phyloP scores from a whole-genome alignment of 2,888 invertebrate species.

The Phengaris alcon region DNA sequence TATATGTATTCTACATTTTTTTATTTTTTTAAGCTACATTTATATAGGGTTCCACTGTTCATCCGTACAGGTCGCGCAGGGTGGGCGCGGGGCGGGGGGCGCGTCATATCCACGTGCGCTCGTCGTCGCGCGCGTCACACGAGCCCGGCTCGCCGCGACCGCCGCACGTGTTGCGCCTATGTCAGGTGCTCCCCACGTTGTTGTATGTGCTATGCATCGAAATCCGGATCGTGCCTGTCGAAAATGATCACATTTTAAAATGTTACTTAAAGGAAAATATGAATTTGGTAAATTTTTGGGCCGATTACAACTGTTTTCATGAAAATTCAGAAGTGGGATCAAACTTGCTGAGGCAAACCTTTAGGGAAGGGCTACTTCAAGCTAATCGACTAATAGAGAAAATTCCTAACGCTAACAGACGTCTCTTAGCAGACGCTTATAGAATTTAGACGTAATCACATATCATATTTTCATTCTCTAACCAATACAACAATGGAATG shows the following conservation, averaged over 20 bases:
- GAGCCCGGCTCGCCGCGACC: constrained; percentile 49
- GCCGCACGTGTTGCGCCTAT: constrained; percentile 57
- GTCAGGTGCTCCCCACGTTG: constrained; percentile 69
- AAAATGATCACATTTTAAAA: constrained; percentile 16
- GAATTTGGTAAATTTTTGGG: not conserved
- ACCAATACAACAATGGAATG: too few relatives aligned
- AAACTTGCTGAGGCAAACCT: not conserved
- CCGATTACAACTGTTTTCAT: not conserved
- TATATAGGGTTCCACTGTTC: constrained; percentile 32
- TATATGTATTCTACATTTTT: not conserved
- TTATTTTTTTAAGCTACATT: not conserved
- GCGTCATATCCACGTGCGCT: constrained; percentile 63
- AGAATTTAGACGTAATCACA: too few relatives aligned
- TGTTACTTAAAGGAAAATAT: too few relatives aligned
- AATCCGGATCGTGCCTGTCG: constrained; percentile 68
- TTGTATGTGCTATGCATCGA: constrained; percentile 76
- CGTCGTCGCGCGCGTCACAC: constrained; percentile 43
- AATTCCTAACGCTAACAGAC: too few relatives aligned
- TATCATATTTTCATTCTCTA: too few relatives aligned
- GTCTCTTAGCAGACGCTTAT: too few relatives aligned
- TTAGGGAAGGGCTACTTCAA: not conserved
- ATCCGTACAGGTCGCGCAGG: constrained; percentile 69
- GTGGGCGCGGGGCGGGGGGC: constrained; percentile 52
- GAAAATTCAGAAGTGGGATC: constrained; percentile 32
- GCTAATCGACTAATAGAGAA: too few relatives aligned